Evolutionary conservation across 1,140 invertebrate genomes (phyloP).

Genomic region (Drosophila arawakana): DNA sequence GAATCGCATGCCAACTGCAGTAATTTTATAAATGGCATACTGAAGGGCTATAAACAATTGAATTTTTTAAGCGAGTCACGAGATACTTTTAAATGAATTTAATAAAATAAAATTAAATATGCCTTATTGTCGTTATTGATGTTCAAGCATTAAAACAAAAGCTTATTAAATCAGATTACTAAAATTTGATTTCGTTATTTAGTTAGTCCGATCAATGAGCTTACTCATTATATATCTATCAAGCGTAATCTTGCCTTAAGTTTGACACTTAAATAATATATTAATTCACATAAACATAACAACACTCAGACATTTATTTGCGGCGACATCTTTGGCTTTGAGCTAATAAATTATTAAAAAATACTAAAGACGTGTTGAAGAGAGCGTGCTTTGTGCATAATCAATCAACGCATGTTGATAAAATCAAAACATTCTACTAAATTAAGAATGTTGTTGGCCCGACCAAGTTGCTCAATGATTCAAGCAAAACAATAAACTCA

Average conservation of each 20-base stretch:
- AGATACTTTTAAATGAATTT: background rate
- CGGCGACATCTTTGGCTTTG: background rate
- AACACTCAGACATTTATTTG: background rate
- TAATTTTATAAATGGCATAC: conserved; percentile 2
- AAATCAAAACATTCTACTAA: conserved; percentile 37
- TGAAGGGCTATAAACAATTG: background rate
- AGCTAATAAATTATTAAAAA: conserved; percentile 31
- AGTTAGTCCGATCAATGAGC: too few relatives aligned
- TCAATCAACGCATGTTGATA: conserved; percentile 42
- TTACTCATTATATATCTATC: too few relatives aligned
- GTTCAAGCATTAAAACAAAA: too few relatives aligned
- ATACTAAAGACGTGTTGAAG: background rate
- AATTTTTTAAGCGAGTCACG: background rate
- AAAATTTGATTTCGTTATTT: too few relatives aligned
- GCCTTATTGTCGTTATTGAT: too few relatives aligned
- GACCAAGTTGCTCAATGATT: conserved; percentile 15
- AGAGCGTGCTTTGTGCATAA: conserved; percentile 21
- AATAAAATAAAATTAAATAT: too few relatives aligned
- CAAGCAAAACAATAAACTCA: conserved; percentile 41
- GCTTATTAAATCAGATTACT: background rate
- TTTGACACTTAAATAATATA: background rate
- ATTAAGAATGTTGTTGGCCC: conserved; percentile 41
- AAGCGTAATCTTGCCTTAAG: background rate
- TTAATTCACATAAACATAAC: background rate
- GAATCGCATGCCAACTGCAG: background rate